Base-by-base conservation (phyloP, 35 echinoderm and acorn worm genomes). In the Lytechinus pictus region DNA sequence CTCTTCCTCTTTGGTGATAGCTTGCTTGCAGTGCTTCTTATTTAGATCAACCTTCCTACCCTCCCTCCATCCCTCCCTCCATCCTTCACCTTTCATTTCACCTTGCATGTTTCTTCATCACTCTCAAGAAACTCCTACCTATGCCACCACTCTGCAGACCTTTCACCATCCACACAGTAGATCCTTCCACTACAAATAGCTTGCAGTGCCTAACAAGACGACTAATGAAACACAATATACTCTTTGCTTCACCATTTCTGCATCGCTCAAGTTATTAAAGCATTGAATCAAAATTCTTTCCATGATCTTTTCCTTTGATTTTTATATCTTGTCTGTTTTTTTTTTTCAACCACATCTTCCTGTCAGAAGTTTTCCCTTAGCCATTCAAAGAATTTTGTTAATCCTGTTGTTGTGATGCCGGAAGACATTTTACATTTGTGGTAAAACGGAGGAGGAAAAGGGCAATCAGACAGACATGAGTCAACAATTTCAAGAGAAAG, bases 11-110 rank as follows among this genome's bases (percentile, higher is more conserved):
- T 79, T 79, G 66, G 66, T 79, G 66, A 79, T 79, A 24, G 66
- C 66, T 79, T 79, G 66, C 66, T 79, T 79, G 66, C 66, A 79
- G 66, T 79, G 66, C 66, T 79, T 79, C 66, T n/a, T 24, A 79
- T 79, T 16, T 79, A 79, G 66, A 19, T 79, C 16, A 19, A 44
- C 61, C 33, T 44, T 44, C 33, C 33, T 44, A 61, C 94, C 57
- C 55, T 19, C 66, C 28, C 10, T 86, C 24, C 57, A 27, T 71
- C 54, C 94, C 14, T 94, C 56, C 71, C 94, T 71, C 53, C 66
- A 9, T 44, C 27, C 66, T 79, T 24, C 66, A 79, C 19, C 66
- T 24, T n/a, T 16, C 66, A 14, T 79, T 79, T 79, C 66, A 79
- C n/a, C 66, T 24, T 79, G 66, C 66, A 79, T 79, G 66, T 79